phyloP scores from a whole-genome alignment of 1,140 invertebrate species.

The Doryteuthis pealeii region DNA sequence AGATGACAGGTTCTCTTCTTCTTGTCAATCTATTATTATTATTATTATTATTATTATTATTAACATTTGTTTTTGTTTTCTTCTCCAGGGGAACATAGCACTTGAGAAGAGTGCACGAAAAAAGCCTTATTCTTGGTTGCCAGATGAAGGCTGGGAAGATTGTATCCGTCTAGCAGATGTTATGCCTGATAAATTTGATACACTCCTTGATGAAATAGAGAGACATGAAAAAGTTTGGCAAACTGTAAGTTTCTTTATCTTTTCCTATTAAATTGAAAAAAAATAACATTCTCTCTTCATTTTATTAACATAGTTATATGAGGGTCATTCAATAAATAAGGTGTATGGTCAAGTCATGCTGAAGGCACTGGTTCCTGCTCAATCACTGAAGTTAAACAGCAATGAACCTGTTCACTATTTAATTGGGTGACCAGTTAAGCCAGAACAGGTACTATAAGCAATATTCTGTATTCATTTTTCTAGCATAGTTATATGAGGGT shows the following conservation, averaged over 20 bases:
- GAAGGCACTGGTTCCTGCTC: too few relatives aligned
- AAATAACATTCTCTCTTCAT: neutral
- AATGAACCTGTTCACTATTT: too few relatives aligned
- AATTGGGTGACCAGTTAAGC: too few relatives aligned
- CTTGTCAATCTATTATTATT: too few relatives aligned
- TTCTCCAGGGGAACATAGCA: constrained; percentile 68
- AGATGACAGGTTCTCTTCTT: too few relatives aligned
- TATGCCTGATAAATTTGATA: constrained; percentile 70
- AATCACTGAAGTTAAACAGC: too few relatives aligned
- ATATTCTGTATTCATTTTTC: too few relatives aligned
- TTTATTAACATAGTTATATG: neutral
- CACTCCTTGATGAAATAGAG: constrained; percentile 70
- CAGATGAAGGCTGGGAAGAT: constrained; percentile 77
- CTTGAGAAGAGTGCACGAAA: constrained; percentile 71
- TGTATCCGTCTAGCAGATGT: constrained; percentile 71
- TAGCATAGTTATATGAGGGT: too few relatives aligned
- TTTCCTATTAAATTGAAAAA: neutral
- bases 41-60: neutral
- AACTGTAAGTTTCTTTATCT: constrained; percentile 61
- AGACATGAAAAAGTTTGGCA: constrained; percentile 70
- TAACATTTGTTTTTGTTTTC: neutral
- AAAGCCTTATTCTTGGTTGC: constrained; percentile 74
- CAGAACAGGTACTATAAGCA: too few relatives aligned
- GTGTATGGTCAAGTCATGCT: too few relatives aligned
- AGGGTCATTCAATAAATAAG: too few relatives aligned